Percentiles rank a stretch among this genome's conserved stretches.
phyloP scores from a whole-genome alignment of 1,140 invertebrate species.

The Hermatobates lingyangjiaoensis region DNA sequence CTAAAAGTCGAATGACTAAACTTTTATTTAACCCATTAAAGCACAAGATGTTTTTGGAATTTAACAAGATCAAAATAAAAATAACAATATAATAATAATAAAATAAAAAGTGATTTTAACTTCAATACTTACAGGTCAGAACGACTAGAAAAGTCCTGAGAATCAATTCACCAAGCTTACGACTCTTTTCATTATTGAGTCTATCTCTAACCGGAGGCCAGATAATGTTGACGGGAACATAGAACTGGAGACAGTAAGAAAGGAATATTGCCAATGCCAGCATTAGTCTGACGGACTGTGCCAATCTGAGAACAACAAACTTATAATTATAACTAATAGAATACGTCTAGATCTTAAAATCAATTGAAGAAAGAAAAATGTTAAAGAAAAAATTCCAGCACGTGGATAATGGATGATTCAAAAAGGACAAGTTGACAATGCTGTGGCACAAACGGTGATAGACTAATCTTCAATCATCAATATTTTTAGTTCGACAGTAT shows the following conservation, averaged over 20 bases:
- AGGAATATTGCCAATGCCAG: conserved; percentile 76
- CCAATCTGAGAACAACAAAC: conserved; percentile 39
- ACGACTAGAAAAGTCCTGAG: conserved; percentile 50
- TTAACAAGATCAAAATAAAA: too few relatives aligned
- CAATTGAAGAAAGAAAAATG: background rate
- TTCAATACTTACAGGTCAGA: conserved; percentile 51
- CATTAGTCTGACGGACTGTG: conserved; percentile 55
- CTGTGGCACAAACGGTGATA: too few relatives aligned
- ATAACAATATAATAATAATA: too few relatives aligned
- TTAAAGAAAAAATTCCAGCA: background rate
- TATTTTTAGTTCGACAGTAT: too few relatives aligned
- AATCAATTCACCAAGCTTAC: conserved; percentile 41
- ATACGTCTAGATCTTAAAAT: background rate
- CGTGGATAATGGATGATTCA: background rate
- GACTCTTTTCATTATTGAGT: conserved; percentile 12
- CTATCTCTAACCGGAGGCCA: conserved; percentile 29
- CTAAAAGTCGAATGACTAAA: too few relatives aligned
- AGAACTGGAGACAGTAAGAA: conserved; percentile 77
- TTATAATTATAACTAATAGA: background rate
- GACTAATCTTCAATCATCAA: too few relatives aligned
- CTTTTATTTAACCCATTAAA: too few relatives aligned
- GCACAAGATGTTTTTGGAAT: too few relatives aligned
- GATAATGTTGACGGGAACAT: conserved; percentile 77
- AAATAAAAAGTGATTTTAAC: too few relatives aligned
- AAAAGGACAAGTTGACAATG: too few relatives aligned